Evolutionary conservation across 2,113 vertebrate genomes (phyloP).

Genomic region (Gallinago undulata): DNA sequence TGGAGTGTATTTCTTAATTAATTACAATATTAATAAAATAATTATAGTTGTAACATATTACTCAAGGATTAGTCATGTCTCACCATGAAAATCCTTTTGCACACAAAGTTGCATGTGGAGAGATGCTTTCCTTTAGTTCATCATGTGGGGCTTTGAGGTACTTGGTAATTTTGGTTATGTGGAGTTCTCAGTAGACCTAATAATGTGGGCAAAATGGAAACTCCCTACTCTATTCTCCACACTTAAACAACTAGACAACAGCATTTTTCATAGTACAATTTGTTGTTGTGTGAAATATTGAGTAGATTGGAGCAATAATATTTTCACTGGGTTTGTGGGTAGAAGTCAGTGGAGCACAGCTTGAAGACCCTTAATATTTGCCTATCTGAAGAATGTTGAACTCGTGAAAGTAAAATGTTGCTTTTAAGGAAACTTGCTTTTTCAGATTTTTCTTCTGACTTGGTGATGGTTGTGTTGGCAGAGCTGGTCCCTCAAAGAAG

Average conservation of each 20-base stretch:
- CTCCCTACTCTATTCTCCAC: not conserved
- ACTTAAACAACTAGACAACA: not conserved
- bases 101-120: not conserved
- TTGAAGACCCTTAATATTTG: not conserved
- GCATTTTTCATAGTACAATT: not conserved
- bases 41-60: not conserved
- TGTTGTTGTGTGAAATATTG: not conserved
- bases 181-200: not conserved
- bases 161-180: not conserved
- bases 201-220: not conserved
- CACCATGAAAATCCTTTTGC: constrained; percentile 10
- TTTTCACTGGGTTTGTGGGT: not conserved
- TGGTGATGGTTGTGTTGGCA: not conserved
- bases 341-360: rapidly evolving
- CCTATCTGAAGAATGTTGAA: not conserved
- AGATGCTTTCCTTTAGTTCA: not conserved
- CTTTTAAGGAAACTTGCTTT: not conserved
- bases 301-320: not conserved
- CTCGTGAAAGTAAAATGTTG: not conserved
- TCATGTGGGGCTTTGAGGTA: not conserved
- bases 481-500: not conserved
- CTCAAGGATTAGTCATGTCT: not conserved
- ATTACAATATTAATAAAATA: constrained; percentile 19
- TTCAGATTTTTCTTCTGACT: not conserved
- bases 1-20: not conserved